Base-by-base conservation (phyloP, 2,888 invertebrate genomes). In the Periphyllus acericola region DNA sequence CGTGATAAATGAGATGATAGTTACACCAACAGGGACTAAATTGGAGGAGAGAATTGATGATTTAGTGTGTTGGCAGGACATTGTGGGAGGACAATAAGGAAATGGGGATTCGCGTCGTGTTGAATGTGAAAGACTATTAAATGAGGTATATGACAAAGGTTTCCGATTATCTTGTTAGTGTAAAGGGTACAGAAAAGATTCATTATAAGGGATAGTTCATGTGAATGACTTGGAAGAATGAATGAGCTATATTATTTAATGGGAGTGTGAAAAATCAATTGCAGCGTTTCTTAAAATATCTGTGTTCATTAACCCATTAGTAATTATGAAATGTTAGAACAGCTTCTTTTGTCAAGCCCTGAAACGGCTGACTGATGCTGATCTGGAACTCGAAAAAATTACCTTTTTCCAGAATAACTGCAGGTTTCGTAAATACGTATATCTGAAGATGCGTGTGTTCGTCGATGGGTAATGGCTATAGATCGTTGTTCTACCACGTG, bases 41-140 rank as follows among this genome's bases (percentile, higher is more conserved):
- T 81, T 66, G 80, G n/a, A 29, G 25, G 21, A 46, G 32, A 71
- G 11, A 46, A 82, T 82, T 71, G 46, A 82, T 82, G 46, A 71
- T 46, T 71, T 46, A 52, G 6, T 34, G 81, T 52, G n/a, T n/a
- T 52, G 46, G 25, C 17, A 29, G 29, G 71, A 52, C 71, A 71
- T 71, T 82, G 25, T 21, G 25, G 14, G 46, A 46, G 71, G 66
- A 46, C 55, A 40, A 40, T 81, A 40, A 40, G 40, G 66, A 29
- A 81, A 21, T 80, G n/a, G 14, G 40, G 21, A 40, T 66, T 46
- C 71, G 9, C 25, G 46, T 25, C 25, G 68, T 32, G 46, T 52
- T 46, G 46, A 52, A 46, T 32, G 52, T 82, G 46, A 82, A 82
- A 82, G 2, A 52, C 46, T 40, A 81, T 81, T 68, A 81, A 81